phyloP scores from a whole-genome alignment of 2,797 vertebrate genomes.

The Syngnathus rostellatus region DNA sequence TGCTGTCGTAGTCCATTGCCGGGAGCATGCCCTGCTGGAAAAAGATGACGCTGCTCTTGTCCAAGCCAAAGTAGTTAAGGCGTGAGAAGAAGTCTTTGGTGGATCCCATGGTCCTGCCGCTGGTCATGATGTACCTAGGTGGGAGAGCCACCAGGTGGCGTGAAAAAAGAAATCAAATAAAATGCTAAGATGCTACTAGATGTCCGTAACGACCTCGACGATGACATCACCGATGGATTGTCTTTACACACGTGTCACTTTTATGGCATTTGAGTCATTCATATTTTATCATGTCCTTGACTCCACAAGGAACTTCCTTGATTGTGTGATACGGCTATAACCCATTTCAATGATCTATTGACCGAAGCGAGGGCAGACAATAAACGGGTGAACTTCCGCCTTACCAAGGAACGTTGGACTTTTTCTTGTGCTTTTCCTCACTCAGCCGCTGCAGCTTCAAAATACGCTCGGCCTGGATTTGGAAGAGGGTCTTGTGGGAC shows the following conservation, averaged over 20 bases:
- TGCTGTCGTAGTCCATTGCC: conserved; percentile 85
- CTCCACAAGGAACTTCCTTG: neutral
- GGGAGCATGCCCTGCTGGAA: conserved; percentile 98
- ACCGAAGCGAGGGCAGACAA: neutral
- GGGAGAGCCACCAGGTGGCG: neutral
- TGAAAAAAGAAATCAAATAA: too few relatives aligned
- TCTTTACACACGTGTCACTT: neutral
- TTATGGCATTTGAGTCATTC: neutral
- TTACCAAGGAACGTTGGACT: conserved; percentile 89
- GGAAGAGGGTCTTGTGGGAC: conserved; percentile 93
- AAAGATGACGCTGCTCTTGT: conserved; percentile 78
- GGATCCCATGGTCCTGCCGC: conserved; percentile 85
- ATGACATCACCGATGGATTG: neutral
- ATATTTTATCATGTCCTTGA: neutral
- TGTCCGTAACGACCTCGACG: neutral
- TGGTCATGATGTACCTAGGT: conserved; percentile 97
- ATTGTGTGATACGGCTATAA: neutral
- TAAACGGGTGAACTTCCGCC: conserved; percentile 16
- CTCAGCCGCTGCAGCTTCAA: conserved; percentile 82
- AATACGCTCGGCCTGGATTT: conserved; percentile 94
- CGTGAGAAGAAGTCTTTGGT: conserved; percentile 82
- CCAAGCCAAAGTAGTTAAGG: conserved; percentile 83
- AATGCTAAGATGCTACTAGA: neutral
- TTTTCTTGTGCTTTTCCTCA: conserved; percentile 66
- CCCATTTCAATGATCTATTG: neutral